Conservation (phyloP, 2,888 invertebrate genomes). For the Byasa hedistus region DNA sequence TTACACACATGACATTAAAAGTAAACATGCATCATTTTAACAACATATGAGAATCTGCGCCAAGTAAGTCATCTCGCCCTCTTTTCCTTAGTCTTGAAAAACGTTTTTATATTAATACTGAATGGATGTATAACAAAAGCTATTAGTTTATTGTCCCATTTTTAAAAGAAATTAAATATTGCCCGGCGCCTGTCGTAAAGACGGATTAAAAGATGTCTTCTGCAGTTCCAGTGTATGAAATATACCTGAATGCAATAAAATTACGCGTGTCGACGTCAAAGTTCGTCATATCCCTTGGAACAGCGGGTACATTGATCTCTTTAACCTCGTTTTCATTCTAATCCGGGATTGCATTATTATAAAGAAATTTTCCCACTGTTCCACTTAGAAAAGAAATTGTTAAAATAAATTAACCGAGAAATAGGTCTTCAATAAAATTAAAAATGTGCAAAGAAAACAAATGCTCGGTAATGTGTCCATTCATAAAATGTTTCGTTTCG, state of each 20-base stretch:
- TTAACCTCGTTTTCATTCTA: conserved; percentile 30
- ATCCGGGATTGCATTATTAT: conserved; percentile 25
- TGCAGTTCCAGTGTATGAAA: conserved; percentile 3
- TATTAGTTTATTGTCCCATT: conserved; percentile 27
- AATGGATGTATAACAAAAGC: conserved; percentile 13
- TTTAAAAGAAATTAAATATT: conserved; percentile 20
- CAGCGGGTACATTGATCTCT: conserved; percentile 16
- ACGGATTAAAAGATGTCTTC: conserved; percentile 12
- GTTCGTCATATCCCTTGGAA: not conserved
- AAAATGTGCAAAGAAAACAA: conserved; percentile 41
- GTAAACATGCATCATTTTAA: conserved; percentile 12
- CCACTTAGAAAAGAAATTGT: conserved; percentile 45
- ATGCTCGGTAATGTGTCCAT: conserved; percentile 53
- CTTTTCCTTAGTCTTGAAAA: conserved; percentile 2
- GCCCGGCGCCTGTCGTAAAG: conserved; percentile 21
- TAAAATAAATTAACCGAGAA: conserved; percentile 46
- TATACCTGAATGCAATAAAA: conserved; percentile 18
- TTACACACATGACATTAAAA: conserved; percentile 9
- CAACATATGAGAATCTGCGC: conserved; percentile 6
- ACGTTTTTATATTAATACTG: not conserved
- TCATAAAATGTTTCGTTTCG: conserved; percentile 58
- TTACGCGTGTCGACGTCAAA: conserved; percentile 10
- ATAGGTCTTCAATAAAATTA: conserved; percentile 61
- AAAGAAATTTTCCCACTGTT: conserved; percentile 31
- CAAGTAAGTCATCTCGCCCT: conserved; percentile 11